Evolutionary conservation across 2,888 invertebrate species (phyloP).

Genomic region (Chalcis sispes): DNA sequence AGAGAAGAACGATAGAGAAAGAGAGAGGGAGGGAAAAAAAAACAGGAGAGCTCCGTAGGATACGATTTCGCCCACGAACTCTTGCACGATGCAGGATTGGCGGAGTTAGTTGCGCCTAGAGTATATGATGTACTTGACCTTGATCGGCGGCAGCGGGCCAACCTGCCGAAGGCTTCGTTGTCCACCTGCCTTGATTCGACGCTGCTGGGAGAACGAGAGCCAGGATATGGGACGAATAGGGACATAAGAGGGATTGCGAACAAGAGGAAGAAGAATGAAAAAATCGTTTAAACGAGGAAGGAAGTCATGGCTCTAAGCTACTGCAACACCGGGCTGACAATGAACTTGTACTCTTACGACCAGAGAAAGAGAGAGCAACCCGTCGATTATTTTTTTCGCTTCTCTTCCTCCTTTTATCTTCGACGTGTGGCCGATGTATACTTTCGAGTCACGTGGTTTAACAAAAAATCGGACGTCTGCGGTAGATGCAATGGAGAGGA

Average conservation of each 20-base stretch:
- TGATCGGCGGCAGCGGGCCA: conserved; percentile 33
- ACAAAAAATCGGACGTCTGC: too few species aligned
- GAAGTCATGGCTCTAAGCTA: background rate
- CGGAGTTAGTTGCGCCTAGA: background rate
- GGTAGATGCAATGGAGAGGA: too few species aligned
- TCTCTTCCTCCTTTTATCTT: too few species aligned
- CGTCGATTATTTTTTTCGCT: background rate
- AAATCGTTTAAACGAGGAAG: conserved; percentile 7
- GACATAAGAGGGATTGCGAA: background rate
- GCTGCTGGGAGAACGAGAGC: background rate
- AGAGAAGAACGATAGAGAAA: background rate
- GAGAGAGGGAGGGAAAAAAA: background rate
- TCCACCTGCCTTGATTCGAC: conserved; percentile 48
- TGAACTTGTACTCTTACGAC: conserved; percentile 39
- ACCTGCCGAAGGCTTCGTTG: conserved; percentile 40
- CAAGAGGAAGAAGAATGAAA: background rate
- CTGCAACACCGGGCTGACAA: conserved; percentile 14
- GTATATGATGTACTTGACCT: conserved; percentile 43
- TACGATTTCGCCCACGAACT: conserved; percentile 38
- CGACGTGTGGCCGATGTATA: too few species aligned
- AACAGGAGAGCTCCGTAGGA: background rate
- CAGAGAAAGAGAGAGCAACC: background rate
- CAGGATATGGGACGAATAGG: background rate
- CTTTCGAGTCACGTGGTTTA: too few species aligned
- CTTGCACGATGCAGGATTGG: background rate